phyloP scores from a whole-genome alignment of 1,140 invertebrate genomes.

The Acyrthosiphon pisum region DNA sequence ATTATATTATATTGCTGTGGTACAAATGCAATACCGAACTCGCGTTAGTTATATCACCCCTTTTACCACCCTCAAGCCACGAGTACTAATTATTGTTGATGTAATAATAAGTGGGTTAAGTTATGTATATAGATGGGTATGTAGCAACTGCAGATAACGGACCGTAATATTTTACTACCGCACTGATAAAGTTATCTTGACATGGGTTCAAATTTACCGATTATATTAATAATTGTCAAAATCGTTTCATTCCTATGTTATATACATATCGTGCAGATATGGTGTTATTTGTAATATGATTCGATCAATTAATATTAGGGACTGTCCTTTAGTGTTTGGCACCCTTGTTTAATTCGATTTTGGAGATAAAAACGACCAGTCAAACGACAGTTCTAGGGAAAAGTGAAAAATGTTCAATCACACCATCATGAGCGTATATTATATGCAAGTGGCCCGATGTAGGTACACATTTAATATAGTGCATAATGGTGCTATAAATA shows the following conservation, averaged over 20 bases:
- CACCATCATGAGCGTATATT: too few relatives aligned
- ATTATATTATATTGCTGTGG: too few relatives aligned
- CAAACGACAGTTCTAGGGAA: too few relatives aligned
- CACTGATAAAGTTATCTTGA: background rate
- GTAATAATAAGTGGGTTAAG: background rate
- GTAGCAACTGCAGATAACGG: background rate
- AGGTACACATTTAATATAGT: too few relatives aligned
- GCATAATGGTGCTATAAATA: too few relatives aligned
- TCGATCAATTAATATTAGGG: background rate
- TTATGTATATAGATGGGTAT: background rate
- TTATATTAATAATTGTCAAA: conserved; percentile 19
- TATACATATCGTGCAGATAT: background rate
- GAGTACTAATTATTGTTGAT: background rate
- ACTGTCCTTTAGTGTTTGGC: background rate
- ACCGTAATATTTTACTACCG: conserved; percentile 1
- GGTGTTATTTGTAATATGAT: background rate
- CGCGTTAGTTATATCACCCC: too few relatives aligned
- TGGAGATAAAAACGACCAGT: background rate
- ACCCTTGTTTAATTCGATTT: background rate
- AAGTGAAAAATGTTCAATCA: too few relatives aligned
- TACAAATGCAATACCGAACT: too few relatives aligned
- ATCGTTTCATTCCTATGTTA: background rate
- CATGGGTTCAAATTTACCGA: conserved; percentile 6
- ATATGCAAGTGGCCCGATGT: too few relatives aligned
- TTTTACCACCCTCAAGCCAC: too few relatives aligned